These are phyloP conservation scores for Procavia capensis DNA, from an alignment of 2,113 vertebrate species.

Conservation along the genomic window DNA sequence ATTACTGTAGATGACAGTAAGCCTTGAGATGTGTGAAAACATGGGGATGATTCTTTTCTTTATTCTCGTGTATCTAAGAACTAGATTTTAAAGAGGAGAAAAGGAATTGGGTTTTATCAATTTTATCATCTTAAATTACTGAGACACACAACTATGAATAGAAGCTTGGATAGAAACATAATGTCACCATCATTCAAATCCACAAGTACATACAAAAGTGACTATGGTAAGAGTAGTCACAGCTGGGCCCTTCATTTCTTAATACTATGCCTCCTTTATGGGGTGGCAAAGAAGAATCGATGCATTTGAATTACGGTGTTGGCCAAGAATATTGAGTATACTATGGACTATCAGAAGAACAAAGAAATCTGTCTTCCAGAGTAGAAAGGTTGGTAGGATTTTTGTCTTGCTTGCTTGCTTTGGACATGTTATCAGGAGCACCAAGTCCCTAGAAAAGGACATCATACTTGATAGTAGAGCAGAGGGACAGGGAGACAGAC, in stretches of 20 bases:
- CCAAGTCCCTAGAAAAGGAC: too few species aligned
- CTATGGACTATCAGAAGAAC: too few species aligned
- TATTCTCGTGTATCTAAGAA: not conserved
- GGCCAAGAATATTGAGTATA: too few species aligned
- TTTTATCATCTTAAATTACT: conserved; percentile 11
- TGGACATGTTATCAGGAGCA: too few species aligned
- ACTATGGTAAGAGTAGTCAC: not conserved
- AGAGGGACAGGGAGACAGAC: too few species aligned
- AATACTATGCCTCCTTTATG: not conserved
- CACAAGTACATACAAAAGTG: not conserved
- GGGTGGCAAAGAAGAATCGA: too few species aligned
- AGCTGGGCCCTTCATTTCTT: not conserved
- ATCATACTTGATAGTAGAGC: too few species aligned
- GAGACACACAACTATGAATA: not conserved
- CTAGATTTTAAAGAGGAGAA: not conserved
- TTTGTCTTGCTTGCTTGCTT: too few species aligned
- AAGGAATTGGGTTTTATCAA: not conserved
- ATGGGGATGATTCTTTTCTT: not conserved
- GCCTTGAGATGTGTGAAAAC: not conserved
- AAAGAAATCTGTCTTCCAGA: too few species aligned
- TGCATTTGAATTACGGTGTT: too few species aligned
- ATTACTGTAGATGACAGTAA: not conserved
- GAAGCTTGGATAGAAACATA: not conserved
- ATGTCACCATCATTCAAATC: not conserved
- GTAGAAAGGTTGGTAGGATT: too few species aligned